phyloP scores from a whole-genome alignment of 2,797 vertebrate genomes.

The Peromyscus aztecus region DNA sequence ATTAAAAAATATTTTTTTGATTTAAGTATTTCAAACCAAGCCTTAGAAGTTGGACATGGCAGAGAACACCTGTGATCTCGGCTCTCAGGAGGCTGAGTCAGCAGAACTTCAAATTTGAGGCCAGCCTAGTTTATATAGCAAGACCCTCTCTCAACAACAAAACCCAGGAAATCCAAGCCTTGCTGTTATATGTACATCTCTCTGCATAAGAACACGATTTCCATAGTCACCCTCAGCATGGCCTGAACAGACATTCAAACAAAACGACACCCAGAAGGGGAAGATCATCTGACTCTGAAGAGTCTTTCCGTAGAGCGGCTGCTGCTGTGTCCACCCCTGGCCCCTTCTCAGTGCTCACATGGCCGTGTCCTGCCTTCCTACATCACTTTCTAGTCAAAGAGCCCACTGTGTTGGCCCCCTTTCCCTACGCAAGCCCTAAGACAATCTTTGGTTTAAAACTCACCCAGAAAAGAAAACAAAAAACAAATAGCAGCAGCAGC shows the following conservation, averaged over 20 bases:
- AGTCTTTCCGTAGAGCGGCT: neutral
- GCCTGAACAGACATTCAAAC: neutral
- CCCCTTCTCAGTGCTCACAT: neutral
- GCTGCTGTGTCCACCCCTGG: neutral
- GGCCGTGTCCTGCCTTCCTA: neutral
- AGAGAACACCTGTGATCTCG: neutral
- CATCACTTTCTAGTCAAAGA: neutral
- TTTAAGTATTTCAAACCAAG: conserved; percentile 41
- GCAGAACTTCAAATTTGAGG: neutral
- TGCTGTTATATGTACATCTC: neutral
- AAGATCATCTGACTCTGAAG: neutral
- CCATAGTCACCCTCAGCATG: neutral
- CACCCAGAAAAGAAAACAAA: neutral
- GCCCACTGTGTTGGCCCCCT: neutral
- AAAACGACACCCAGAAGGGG: neutral
- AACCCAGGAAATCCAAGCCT: neutral
- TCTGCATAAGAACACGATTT: conserved; percentile 15
- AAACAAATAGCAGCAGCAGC: neutral
- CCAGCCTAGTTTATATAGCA: neutral
- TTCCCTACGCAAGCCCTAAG: neutral
- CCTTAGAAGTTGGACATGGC: neutral
- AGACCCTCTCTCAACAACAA: neutral
- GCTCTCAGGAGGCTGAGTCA: neutral
- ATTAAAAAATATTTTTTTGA: neutral
- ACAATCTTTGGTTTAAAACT: neutral